phyloP scores from a whole-genome alignment of 2,797 vertebrate genomes.

The Serranus cabrilla region DNA sequence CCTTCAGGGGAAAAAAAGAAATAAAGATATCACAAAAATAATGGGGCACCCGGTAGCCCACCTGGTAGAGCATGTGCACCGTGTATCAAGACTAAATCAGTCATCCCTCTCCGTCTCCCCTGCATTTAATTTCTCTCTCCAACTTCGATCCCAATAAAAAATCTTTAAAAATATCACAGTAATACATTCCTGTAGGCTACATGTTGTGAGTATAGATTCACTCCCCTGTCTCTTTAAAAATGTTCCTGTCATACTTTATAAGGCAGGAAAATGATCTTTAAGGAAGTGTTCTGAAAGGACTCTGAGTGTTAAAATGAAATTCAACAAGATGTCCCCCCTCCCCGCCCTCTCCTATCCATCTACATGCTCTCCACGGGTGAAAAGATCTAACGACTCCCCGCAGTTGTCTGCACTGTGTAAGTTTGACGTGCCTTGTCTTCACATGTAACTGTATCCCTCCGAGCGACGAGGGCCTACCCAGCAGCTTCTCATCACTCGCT shows the following conservation, averaged over 20 bases:
- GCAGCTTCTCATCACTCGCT: conserved; percentile 58
- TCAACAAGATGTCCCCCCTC: conserved; percentile 20
- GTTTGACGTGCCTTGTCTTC: conserved; percentile 70
- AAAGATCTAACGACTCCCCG: conserved; percentile 50
- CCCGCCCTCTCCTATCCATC: conserved; percentile 16
- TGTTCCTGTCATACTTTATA: conserved; percentile 14
- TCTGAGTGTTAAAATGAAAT: conserved; percentile 41
- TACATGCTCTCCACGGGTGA: conserved; percentile 39
- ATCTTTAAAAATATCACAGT: no score
- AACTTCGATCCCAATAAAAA: no score
- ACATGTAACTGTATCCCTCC: conserved; percentile 64
- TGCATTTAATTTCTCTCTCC: no score
- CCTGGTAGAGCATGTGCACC: no score
- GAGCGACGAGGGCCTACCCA: conserved; percentile 27
- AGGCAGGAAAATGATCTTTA: conserved; percentile 31
- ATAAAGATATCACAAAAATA: conserved; percentile 21
- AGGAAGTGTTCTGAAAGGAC: conserved; percentile 29
- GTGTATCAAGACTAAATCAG: no score
- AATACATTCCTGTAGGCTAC: no score
- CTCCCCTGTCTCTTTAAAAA: not conserved
- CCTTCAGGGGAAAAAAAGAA: conserved; percentile 14
- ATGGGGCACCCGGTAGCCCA: no score
- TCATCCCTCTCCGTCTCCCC: no score
- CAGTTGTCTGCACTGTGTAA: conserved; percentile 48
- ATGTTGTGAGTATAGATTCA: not conserved